Base-by-base conservation (phyloP, 2,888 invertebrate genomes). In the Elysia crispata region DNA sequence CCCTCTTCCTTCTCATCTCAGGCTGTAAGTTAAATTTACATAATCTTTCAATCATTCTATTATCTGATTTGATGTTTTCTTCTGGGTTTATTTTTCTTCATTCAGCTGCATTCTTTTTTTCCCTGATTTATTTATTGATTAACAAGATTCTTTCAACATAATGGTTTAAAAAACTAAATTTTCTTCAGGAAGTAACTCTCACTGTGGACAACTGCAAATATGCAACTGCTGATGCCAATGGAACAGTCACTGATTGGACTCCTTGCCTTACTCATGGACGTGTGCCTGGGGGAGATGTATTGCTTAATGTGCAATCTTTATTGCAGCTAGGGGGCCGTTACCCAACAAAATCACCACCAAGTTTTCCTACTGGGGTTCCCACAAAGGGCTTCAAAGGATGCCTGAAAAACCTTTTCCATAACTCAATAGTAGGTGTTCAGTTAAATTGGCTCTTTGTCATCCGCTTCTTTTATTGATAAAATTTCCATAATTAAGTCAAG, bases 281-380 rank as follows among this genome's bases (percentile, higher is more conserved):
- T n/a, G 96, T 98, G 85, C 97, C 97, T 0, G 97, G 98, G 0
- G 97, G 98, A 92, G 98, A 96, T 91, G 97, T 97, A 93, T 98
- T 97, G 92, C 94, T 99, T 76, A 98, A 98, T 93, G 97, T 98
- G 0, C 98, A 98, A 92, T 95, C 97, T 0, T 97, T 98, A 0
- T 93, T 99, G 73, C 98, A 99, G 94, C 94, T 99, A 80, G 99
- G 99, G 76, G 90, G 92, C 30, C 96, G 97, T 31, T 86, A 86
- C 57, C 79, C 84, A 25, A 66, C 76, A 15, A 77, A 80, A 0
- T 28, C 11, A 5, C 31, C 25, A 23, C 85, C 85, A 15, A 69
- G 72, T 13, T 85, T 77, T 67, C 81, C 80, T 25, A 8, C 64
- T 5, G 84, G 83, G 1, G 69, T 82, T 6, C 96, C 96, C 92